These are phyloP conservation scores for Ctenosaura bakeri DNA, from an alignment of 2,797 vertebrate species.

Conservation along the genomic window DNA sequence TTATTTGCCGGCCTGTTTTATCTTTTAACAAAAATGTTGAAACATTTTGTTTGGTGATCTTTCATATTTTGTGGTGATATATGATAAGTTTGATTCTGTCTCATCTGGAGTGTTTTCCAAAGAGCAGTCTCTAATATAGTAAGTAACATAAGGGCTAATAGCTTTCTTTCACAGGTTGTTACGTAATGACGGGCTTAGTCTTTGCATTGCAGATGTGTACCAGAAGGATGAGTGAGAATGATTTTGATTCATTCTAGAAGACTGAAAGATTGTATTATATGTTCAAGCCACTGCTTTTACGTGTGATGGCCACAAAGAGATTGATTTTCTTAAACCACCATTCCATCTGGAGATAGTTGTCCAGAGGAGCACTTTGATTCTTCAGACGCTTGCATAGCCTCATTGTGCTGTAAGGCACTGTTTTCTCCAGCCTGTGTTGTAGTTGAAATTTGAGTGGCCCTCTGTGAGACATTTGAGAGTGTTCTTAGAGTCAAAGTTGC, in stretches of 20 bases:
- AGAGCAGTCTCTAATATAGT: not conserved
- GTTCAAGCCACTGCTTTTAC: not conserved
- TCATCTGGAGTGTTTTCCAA: not conserved
- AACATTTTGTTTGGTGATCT: not conserved
- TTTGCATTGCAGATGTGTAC: not conserved
- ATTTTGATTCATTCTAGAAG: not conserved
- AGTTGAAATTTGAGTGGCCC: not conserved
- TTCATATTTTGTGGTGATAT: not conserved
- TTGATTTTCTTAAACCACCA: not conserved
- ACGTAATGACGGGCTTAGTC: too few relatives aligned
- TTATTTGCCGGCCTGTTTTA: not conserved
- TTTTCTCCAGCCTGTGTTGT: not conserved
- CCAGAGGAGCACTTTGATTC: not conserved
- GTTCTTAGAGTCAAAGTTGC: not conserved
- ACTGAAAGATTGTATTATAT: not conserved
- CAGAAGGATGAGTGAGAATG: not conserved
- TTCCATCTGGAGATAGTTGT: not conserved
- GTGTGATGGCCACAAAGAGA: not conserved
- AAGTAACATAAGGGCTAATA: not conserved
- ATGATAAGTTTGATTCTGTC: not conserved
- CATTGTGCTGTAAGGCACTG: too few relatives aligned
- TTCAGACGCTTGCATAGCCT: not conserved
- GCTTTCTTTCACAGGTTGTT: not conserved
- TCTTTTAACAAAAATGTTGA: not conserved
- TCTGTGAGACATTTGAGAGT: not conserved